Base-by-base conservation (phyloP, 2,888 invertebrate species). In the Ctenicera cuprea region DNA sequence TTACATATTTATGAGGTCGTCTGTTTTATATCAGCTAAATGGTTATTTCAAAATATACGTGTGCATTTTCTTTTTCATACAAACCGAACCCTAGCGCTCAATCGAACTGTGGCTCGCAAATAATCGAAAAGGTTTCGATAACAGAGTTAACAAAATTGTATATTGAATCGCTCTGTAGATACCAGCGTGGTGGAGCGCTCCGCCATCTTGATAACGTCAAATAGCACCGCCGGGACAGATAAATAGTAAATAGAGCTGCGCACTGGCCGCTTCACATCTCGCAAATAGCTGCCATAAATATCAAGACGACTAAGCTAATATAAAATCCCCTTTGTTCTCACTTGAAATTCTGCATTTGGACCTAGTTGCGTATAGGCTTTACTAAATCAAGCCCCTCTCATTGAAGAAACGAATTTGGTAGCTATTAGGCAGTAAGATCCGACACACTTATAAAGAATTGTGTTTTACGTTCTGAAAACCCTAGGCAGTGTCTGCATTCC, bases 201-300 rank as follows among this genome's bases (percentile, higher is more conserved):
- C 82, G 83, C 85, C 85, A 85, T 86, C 85, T 86, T 86, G 85
- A 86, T 86, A 85, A 85, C 84, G 84, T 84, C 83, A 82, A 85
- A 86, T 81, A 83, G 83, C 83, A 83, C 86, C 84, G 73, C 78
- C 78, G 86, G 86, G 86, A 84, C 83, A 84, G 83, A 86, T 86
- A 86, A 85, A 86, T 86, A 86, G 85, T 86, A 85, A 86, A 86
- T 86, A 86, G 85, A 83, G 84, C 83, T 82, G 83, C 82, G 81
- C 81, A 81, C 82, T 82, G 82, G 81, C 82, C 82, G 81, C 80
- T 80, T 82, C 83, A 82, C 83, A 83, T 85, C 84, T 81, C 81
- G 79, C 82, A 85, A 85, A 85, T 84, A 82, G 84, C 85, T 77
- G 76, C 83, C 80, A 84, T 85, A 85, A 85, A 85, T 85, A 83